Conservation (phyloP, 1,140 invertebrate species). For the Saccostrea cuccullata region DNA sequence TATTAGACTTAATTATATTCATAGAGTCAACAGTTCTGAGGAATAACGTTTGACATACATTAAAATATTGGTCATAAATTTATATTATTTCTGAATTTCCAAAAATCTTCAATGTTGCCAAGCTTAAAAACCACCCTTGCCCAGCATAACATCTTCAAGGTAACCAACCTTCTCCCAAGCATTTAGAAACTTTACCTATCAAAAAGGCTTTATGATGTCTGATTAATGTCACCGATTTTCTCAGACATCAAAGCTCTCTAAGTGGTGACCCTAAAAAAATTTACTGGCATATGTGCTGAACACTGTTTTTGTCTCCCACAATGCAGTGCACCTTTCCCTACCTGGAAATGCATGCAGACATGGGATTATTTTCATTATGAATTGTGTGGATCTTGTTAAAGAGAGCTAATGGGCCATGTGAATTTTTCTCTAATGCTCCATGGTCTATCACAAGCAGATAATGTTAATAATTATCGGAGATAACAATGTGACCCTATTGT, state of each 20-base stretch:
- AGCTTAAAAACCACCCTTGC: background rate
- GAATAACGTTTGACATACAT: background rate
- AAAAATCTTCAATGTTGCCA: background rate
- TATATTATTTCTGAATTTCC: background rate
- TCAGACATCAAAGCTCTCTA: background rate
- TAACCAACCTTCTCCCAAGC: background rate
- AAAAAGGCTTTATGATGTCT: slow-evolving; percentile 3
- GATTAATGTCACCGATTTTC: slow-evolving; percentile 31
- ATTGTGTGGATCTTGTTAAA: background rate
- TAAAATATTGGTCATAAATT: slow-evolving; percentile 8
- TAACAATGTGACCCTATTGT: background rate
- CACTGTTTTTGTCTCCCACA: background rate
- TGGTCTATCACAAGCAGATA: background rate
- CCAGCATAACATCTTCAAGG: background rate
- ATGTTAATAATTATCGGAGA: background rate
- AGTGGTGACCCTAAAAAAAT: background rate
- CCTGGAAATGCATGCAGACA: background rate
- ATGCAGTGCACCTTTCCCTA: background rate
- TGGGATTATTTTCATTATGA: background rate
- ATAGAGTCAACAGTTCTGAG: background rate
- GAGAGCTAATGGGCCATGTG: background rate
- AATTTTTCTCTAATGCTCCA: background rate
- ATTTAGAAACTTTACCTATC: background rate
- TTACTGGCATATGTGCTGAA: background rate
- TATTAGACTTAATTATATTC: background rate